Evolutionary conservation across 2,113 vertebrate genomes (phyloP).

Genomic region (Channa maculata): DNA sequence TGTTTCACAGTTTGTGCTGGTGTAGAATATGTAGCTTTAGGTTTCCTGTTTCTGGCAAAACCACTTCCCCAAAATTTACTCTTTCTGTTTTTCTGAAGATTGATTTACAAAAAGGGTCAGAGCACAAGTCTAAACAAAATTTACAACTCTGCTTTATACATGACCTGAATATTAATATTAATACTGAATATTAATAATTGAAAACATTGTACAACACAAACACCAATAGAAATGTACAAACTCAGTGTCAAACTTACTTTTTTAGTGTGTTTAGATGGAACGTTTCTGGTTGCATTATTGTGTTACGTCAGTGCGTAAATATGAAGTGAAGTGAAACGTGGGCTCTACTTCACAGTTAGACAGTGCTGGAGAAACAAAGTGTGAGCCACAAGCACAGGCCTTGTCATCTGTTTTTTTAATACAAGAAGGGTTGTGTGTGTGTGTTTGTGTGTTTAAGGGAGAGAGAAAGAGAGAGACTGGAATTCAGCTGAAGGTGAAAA

Average conservation of each 20-base stretch:
- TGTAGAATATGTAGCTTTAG: neutral
- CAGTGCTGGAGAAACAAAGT: constrained; percentile 47
- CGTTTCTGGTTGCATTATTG: constrained; percentile 19
- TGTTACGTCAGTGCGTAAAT: constrained; percentile 12
- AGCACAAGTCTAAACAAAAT: neutral
- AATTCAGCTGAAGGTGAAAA: constrained; percentile 69
- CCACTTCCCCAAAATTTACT: constrained; percentile 68
- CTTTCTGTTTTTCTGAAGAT: constrained; percentile 1
- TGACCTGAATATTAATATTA: too few relatives aligned
- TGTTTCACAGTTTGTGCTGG: constrained; percentile 18
- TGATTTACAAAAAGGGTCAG: constrained; percentile 4
- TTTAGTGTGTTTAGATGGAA: neutral
- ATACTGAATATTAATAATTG: neutral
- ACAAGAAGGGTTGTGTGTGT: constrained; percentile 11
- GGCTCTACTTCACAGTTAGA: constrained; percentile 58
- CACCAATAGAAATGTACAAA: neutral
- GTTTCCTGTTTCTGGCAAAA: constrained; percentile 65
- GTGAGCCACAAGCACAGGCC: neutral
- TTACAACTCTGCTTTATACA: neutral
- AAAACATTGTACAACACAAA: neutral
- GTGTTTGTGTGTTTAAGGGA: constrained; percentile 9
- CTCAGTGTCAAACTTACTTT: neutral
- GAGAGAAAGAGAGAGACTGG: constrained; percentile 28
- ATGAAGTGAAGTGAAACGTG: constrained; percentile 41
- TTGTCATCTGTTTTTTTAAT: constrained; percentile 8